Evolutionary conservation across 64 coral and sea anemone genomes (phyloP).

Genomic region (Pocillopora damicornis): DNA sequence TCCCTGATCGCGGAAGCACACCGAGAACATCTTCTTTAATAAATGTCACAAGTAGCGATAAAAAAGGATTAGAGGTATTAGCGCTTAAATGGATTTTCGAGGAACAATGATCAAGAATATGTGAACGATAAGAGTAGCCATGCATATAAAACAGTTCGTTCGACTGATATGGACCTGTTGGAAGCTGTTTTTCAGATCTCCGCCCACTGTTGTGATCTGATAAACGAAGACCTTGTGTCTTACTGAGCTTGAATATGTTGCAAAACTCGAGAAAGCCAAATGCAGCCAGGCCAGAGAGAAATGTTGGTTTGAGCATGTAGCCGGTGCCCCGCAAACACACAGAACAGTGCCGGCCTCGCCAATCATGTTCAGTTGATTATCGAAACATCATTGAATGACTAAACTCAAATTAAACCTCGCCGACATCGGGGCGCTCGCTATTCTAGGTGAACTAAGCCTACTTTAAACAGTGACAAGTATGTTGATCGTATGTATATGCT

Average conservation of each 20-base stretch:
- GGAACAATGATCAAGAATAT: conserved; percentile 24
- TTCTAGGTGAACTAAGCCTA: conserved; percentile 16
- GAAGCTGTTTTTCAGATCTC: neutral
- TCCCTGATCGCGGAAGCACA: neutral
- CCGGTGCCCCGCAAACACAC: neutral
- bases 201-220: conserved; percentile 13
- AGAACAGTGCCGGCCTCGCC: neutral
- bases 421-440: conserved; percentile 7
- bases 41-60: conserved; percentile 41
- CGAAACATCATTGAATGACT: conserved; percentile 3
- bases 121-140: conserved; percentile 31
- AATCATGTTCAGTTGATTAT: neutral
- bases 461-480: conserved; percentile 9
- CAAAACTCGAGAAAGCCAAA: neutral
- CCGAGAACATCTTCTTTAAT: conserved; percentile 5
- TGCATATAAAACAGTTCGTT: conserved; percentile 19
- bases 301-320: neutral
- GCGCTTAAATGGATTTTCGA: conserved; percentile 20
- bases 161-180: neutral
- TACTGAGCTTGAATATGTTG: conserved; percentile 21
- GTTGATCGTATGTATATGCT: neutral
- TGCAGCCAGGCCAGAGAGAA: neutral
- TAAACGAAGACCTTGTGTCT: conserved; percentile 31
- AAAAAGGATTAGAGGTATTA: conserved; percentile 53
- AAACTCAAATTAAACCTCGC: neutral